Evolutionary conservation across 2,888 invertebrate genomes (phyloP).

Genomic region (Ariolimax columbianus): DNA sequence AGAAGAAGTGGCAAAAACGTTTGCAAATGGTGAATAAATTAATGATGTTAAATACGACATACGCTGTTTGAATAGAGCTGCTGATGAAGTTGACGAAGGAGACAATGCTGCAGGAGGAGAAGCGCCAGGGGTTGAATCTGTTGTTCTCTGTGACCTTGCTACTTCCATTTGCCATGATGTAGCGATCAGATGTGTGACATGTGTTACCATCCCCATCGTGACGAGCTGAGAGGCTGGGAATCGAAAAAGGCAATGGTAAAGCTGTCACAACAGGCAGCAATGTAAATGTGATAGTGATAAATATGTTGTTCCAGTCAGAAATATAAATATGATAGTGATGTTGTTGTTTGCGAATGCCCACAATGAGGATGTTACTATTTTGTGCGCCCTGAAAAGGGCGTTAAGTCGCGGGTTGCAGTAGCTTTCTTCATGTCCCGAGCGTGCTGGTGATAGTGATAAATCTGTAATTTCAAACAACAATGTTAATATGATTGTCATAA

Average conservation of each 20-base stretch:
- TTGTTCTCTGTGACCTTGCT: conserved; percentile 47
- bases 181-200: conserved; percentile 62
- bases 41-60: neutral
- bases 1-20: neutral
- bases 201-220: conserved; percentile 69
- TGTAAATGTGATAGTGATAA: no score
- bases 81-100: conserved; percentile 51
- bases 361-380: no score
- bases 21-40: neutral
- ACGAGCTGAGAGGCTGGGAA: conserved; percentile 65
- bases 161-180: conserved; percentile 64
- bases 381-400: no score
- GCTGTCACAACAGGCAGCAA: neutral
- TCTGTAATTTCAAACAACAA: no score
- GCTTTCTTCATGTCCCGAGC: no score
- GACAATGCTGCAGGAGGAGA: conserved; percentile 62
- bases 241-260: neutral
- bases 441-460: no score
- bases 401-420: no score
- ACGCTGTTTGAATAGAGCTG: neutral
- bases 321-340: no score
- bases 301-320: no score
- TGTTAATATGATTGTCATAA: no score
- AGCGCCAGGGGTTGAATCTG: conserved; percentile 64
- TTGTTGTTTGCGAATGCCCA: no score